phyloP scores from a whole-genome alignment of 2,797 vertebrate species.

The Sebastes hubbsi region DNA sequence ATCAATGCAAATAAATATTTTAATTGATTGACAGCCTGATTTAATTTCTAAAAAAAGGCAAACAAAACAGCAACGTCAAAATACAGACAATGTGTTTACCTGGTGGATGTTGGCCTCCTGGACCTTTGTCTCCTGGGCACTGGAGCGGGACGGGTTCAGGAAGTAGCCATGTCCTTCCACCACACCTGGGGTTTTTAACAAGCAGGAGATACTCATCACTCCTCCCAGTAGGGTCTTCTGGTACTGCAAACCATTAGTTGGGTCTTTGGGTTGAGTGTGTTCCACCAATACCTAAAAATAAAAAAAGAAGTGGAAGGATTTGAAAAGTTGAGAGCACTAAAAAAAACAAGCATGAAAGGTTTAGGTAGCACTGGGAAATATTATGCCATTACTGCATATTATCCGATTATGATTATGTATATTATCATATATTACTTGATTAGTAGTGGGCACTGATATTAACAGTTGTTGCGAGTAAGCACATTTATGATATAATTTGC shows the following conservation, averaged over 20 bases:
- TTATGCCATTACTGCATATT: neutral
- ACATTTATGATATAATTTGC: neutral
- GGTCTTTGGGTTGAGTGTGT: slow-evolving; percentile 95
- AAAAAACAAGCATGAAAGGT: neutral
- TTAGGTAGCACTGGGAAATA: neutral
- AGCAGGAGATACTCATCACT: slow-evolving; percentile 91
- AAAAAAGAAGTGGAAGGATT: neutral
- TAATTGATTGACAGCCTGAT: no score
- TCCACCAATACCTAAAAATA: slow-evolving; percentile 89
- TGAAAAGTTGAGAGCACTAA: neutral
- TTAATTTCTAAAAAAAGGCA: neutral
- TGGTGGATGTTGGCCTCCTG: slow-evolving; percentile 98
- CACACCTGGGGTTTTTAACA: slow-evolving; percentile 94
- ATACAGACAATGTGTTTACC: slow-evolving; percentile 71
- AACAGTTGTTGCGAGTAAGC: neutral
- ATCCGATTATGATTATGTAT: neutral
- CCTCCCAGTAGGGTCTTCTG: slow-evolving; percentile 93
- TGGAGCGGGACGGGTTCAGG: slow-evolving; percentile 93
- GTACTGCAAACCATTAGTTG: slow-evolving; percentile 93
- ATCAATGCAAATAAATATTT: no score
- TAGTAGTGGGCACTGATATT: neutral
- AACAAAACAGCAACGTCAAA: neutral
- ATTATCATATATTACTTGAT: neutral
- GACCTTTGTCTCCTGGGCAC: slow-evolving; percentile 96
- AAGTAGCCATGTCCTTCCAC: slow-evolving; percentile 96